Evolutionary conservation across 2,113 vertebrate genomes (phyloP).

Genomic region (Lophotis ruficrista): DNA sequence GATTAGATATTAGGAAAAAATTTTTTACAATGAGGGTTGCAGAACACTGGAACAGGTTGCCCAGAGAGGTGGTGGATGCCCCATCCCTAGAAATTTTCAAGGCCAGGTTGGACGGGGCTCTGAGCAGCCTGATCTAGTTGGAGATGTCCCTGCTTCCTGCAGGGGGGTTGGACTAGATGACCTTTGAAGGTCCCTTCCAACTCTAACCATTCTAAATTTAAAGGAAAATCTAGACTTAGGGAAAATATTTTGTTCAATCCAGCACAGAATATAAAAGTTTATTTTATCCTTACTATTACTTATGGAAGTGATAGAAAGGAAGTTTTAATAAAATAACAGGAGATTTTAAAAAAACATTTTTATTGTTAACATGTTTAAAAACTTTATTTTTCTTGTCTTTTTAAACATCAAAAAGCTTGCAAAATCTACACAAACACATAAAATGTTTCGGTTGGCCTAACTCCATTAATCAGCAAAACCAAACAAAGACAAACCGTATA

Average conservation of each 20-base stretch:
- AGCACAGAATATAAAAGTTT: not conserved
- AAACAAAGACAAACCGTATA: not conserved
- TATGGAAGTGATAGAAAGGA: not conserved
- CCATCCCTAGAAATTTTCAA: no score
- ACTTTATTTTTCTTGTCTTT: not conserved
- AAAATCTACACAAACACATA: not conserved
- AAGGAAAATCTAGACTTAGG: not conserved
- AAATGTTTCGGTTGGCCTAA: not conserved
- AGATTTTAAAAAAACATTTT: not conserved
- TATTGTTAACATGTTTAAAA: not conserved
- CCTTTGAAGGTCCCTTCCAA: no score
- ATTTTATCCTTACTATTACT: not conserved
- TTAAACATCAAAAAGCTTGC: not conserved
- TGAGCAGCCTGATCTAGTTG: no score
- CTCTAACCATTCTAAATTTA: no score
- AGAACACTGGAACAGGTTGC: no score
- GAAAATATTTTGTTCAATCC: not conserved
- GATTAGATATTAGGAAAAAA: no score
- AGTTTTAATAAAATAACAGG: not conserved
- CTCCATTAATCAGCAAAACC: not conserved
- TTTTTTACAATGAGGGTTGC: no score
- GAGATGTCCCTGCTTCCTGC: no score
- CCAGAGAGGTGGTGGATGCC: no score
- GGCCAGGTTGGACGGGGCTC: no score
- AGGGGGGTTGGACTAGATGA: no score